Evolutionary conservation across 2,113 vertebrate genomes (phyloP), one percentile per base, ranked within the genome.

Genomic region (Bothrops jararaca): DNA sequence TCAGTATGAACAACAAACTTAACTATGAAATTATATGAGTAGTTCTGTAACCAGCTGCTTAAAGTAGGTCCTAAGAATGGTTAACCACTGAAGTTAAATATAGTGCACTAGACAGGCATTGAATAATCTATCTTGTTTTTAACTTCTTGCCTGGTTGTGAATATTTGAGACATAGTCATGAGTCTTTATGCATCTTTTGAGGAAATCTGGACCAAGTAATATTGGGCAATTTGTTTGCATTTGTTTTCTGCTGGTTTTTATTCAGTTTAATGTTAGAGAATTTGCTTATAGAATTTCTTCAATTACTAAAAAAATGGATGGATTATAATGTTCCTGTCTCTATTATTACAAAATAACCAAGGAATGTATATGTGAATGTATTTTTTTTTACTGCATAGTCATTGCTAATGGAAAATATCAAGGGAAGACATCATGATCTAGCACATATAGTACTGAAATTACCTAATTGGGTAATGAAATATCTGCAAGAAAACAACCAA

Each of bases 1-100:
- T 96, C 50, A 94, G 29, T 85, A 91, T 91, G 86, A 92, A 92
- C 69, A 90, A 26, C 56, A 42, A 95, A 90, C 89, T 85, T 94
- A 60, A 45, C 23, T 6, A 53, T 88, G 45, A 86, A 48, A 89
- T 50, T 48, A 18, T 42, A 15, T 89, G 39, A 91, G 91, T 10
- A 74, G 9, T 1, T 20, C 50, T 91, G 64, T 80, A 64, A 5
- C 4, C 85, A 80, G 64, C 18, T 87, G 92, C 45, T 48, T 58
- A 93, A 90, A 90, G 20, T 2, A 88, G 48, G 50, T 12, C n/a
- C 23, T 23, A 74, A 90, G 89, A 80, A 90, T 52, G 29, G 50
- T 13, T 13, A 39, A 91, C 29, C 48, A 53, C 48, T 11, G 39
- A 80, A 52, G 18, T n/a, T 34, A n/a, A 69, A 39, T n/a, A 34